Evolutionary conservation across 35 echinoderm and acorn worm genomes (phyloP).

Genomic region (Heliocidaris erythrogramma): DNA sequence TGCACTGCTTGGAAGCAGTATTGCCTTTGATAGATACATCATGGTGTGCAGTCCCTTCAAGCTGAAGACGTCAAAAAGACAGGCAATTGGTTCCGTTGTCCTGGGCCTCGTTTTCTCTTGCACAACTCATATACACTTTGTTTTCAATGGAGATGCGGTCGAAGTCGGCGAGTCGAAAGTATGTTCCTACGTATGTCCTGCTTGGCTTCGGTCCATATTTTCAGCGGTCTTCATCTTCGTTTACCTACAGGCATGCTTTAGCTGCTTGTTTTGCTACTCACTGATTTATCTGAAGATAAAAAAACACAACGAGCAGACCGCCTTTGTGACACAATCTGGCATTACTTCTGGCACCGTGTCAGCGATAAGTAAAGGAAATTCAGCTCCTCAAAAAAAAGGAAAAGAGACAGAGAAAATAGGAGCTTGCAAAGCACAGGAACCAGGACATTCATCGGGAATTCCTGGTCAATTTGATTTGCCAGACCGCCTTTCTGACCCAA

Average conservation of each 20-base stretch:
- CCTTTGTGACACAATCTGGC: neutral
- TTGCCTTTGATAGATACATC: conserved; percentile 4
- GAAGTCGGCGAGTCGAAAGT: neutral
- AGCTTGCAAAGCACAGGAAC: neutral
- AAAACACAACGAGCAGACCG: neutral
- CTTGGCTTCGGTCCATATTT: neutral
- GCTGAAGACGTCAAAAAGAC: neutral
- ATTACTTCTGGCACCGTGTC: neutral
- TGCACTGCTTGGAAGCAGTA: neutral
- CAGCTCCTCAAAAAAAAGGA: neutral
- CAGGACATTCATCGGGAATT: neutral
- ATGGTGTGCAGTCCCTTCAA: neutral
- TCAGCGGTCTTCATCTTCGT: neutral
- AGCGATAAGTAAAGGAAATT: neutral
- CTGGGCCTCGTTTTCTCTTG: neutral
- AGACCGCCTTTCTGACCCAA: neutral
- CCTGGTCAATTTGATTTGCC: neutral
- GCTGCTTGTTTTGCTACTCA: neutral
- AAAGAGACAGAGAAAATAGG: neutral
- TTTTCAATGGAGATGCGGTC: no score
- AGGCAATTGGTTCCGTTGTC: neutral
- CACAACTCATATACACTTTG: neutral
- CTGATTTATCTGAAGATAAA: neutral
- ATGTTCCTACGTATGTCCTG: neutral
- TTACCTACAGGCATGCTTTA: neutral